These are phyloP conservation scores for Planiliza haematocheilus DNA, from an alignment of 2,113 vertebrate species.

Conservation along the genomic window DNA sequence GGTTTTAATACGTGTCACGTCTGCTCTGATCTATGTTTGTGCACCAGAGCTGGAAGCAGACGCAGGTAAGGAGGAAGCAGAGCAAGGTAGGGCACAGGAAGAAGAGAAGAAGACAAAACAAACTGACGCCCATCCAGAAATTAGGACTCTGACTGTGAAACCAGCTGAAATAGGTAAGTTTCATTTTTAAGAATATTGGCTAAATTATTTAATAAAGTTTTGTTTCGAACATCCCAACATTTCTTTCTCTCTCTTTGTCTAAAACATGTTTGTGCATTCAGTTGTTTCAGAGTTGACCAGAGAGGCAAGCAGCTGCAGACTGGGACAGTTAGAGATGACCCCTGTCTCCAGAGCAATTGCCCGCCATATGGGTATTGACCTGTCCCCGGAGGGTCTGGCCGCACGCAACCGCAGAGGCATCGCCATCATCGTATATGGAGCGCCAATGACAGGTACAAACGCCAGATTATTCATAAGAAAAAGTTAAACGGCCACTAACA, in stretches of 20 bases:
- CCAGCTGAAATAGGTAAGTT: conserved; percentile 48
- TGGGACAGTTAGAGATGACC: conserved; percentile 77
- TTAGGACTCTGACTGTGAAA: conserved; percentile 13
- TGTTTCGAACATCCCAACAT: too few species aligned
- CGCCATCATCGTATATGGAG: conserved; percentile 87
- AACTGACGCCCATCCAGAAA: conserved; percentile 34
- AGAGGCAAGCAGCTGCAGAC: conserved; percentile 37
- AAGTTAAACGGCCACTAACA: background rate
- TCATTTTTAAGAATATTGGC: too few species aligned
- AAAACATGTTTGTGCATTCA: conserved; percentile 6
- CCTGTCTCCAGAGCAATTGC: conserved; percentile 83
- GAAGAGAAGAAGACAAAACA: conserved; percentile 48
- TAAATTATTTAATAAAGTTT: background rate
- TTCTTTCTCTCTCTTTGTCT: background rate
- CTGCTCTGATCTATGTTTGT: conserved; percentile 17
- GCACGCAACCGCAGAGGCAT: conserved; percentile 83
- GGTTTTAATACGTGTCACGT: conserved; percentile 21
- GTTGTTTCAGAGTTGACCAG: conserved; percentile 57
- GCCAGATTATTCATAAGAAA: background rate
- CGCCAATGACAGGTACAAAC: conserved; percentile 86
- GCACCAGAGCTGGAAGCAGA: conserved; percentile 30
- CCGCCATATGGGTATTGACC: conserved; percentile 80
- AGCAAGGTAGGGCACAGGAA: conserved; percentile 46
- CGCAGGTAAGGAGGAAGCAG: conserved; percentile 20
- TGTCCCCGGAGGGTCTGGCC: conserved; percentile 71